Evolutionary conservation across 1,140 invertebrate genomes (phyloP).

Genomic region (Halyomorpha halys): DNA sequence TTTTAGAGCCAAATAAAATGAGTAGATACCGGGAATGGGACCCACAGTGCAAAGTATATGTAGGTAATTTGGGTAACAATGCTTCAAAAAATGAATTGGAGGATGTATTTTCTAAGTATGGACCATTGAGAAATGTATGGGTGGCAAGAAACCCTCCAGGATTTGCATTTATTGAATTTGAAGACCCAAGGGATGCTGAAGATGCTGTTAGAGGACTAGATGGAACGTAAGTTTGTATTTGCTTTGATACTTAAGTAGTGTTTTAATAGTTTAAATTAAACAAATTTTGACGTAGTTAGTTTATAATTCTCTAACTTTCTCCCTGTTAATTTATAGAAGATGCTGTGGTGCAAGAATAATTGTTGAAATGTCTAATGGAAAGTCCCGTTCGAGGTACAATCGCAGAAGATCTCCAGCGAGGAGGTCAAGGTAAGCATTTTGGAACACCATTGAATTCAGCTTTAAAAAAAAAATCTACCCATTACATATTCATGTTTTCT

Average conservation of each 20-base stretch:
- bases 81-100: slow-evolving; percentile 87
- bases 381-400: slow-evolving; percentile 56
- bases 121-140: slow-evolving; percentile 92
- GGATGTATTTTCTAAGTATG: slow-evolving; percentile 87
- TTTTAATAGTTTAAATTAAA: neutral
- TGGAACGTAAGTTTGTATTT: slow-evolving; percentile 68
- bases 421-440: slow-evolving; percentile 19
- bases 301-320: slow-evolving; percentile 13
- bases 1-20: slow-evolving; percentile 36
- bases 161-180: slow-evolving; percentile 97
- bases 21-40: slow-evolving; percentile 83
- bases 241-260: no score
- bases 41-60: slow-evolving; percentile 93
- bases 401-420: slow-evolving; percentile 31
- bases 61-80: slow-evolving; percentile 89
- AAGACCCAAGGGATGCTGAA: slow-evolving; percentile 92
- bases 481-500: neutral
- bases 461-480: neutral
- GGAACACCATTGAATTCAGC: no score
- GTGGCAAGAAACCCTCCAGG: slow-evolving; percentile 88
- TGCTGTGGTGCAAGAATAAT: slow-evolving; percentile 73
- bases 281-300: no score
- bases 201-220: slow-evolving; percentile 92
- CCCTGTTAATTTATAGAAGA: slow-evolving; percentile 42
- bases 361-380: slow-evolving; percentile 79